A percentile compares a stretch with the other conserved stretches of the same genome.
Conservation (phyloP, 2,113 vertebrate species). For the Zapus hudsonius region DNA sequence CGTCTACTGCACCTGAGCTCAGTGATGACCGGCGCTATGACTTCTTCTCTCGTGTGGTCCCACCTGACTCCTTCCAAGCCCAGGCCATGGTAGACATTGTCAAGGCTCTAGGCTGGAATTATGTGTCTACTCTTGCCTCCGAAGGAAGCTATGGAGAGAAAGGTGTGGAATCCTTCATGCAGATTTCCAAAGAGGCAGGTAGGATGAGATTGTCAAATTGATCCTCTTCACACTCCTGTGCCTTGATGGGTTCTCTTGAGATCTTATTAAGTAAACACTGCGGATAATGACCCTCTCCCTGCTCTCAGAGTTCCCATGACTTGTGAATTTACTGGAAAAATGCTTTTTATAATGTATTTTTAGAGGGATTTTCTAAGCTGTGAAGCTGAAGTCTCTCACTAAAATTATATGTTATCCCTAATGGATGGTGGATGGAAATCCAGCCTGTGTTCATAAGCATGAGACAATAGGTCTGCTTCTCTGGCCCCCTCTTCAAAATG, state of each 20-base stretch:
- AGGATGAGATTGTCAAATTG: conserved; percentile 75
- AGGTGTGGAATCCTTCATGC: conserved; percentile 97
- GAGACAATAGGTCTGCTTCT: not conserved
- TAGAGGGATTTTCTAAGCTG: conserved; percentile 33
- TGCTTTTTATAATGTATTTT: conserved; percentile 20
- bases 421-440: not conserved
- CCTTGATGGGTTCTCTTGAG: not conserved
- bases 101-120: conserved; percentile 95
- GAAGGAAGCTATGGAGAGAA: conserved; percentile 99
- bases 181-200: conserved; percentile 98
- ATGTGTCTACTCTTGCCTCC: conserved; percentile 97
- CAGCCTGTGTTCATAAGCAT: not conserved
- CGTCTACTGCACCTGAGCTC: conserved; percentile 97
- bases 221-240: not conserved
- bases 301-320: not conserved
- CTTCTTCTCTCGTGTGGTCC: conserved; percentile 99
- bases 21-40: conserved; percentile 98
- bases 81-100: conserved; percentile 99
- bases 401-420: not conserved
- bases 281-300: fast-evolving
- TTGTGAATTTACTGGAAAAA: not conserved
- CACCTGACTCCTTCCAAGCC: conserved; percentile 98
- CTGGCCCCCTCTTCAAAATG: not conserved
- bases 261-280: not conserved
- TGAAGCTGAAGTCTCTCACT: not conserved